These are phyloP conservation scores for Pectinophora gossypiella DNA, from an alignment of 1,140 invertebrate species.

Conservation along the genomic window DNA sequence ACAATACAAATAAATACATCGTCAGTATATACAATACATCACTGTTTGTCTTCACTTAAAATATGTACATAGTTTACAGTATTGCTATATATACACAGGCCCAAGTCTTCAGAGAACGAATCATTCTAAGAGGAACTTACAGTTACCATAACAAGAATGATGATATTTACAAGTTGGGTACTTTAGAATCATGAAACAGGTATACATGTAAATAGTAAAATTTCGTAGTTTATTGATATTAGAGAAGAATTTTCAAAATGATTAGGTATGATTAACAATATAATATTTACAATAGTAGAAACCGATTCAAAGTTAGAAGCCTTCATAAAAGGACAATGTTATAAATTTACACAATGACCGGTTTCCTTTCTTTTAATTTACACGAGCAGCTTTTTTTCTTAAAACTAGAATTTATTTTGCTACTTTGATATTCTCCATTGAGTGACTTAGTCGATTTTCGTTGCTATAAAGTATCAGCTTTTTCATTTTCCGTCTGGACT, in stretches of 20 bases:
- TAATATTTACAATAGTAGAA: constrained; percentile 4
- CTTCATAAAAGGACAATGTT: neutral
- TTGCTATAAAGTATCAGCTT: constrained; percentile 56
- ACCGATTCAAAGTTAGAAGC: neutral
- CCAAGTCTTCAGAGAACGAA: neutral
- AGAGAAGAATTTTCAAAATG: neutral
- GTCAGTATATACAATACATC: constrained; percentile 32
- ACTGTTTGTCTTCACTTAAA: constrained; percentile 58
- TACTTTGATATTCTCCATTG: constrained; percentile 32
- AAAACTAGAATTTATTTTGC: constrained; percentile 40
- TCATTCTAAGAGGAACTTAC: neutral
- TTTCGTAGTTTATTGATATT: neutral
- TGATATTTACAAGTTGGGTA: constrained; percentile 11
- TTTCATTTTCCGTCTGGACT: constrained; percentile 29
- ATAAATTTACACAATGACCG: constrained; percentile 38
- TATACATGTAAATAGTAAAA: neutral
- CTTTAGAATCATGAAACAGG: neutral
- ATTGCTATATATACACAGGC: constrained; percentile 26
- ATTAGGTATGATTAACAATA: neutral
- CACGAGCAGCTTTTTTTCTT: constrained; percentile 62
- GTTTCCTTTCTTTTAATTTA: constrained; percentile 51
- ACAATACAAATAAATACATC: constrained; percentile 12
- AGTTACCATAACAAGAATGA: constrained; percentile 6
- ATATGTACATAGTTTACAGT: constrained; percentile 28
- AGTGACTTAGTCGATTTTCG: constrained; percentile 52